Conservation (phyloP, 2,888 invertebrate species). For the Ophion slaviceki region DNA sequence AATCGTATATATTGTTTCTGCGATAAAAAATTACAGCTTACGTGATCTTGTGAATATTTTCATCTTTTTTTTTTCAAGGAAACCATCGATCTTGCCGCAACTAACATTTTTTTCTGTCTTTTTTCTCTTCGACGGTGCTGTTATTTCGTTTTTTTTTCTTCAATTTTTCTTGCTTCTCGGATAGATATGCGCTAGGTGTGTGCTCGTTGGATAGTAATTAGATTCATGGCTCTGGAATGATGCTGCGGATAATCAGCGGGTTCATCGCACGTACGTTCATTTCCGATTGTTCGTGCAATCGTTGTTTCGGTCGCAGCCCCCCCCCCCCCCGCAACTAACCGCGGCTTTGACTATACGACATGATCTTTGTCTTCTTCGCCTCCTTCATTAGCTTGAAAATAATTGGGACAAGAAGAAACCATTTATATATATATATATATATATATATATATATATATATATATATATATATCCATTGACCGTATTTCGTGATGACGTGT, state of each 20-base stretch:
- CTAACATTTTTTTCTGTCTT: constrained; percentile 27
- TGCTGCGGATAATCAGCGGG: constrained; percentile 32
- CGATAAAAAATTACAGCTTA: constrained; percentile 67
- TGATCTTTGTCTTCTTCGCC: neutral
- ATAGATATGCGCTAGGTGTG: constrained; percentile 33
- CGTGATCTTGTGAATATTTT: constrained; percentile 53
- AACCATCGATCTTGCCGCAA: constrained; percentile 43
- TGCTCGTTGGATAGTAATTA: constrained; percentile 42
- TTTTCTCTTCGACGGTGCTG: neutral
- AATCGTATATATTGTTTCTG: constrained; percentile 62
- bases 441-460: neutral
- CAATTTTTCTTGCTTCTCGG: constrained; percentile 5
- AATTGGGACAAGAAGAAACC: constrained; percentile 56
- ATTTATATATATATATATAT: constrained; percentile 27
- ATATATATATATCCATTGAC: constrained; percentile 12
- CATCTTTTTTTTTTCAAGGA: constrained; percentile 4
- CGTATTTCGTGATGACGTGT: constrained; percentile 66
- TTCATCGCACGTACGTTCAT: constrained; percentile 14
- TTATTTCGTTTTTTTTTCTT: neutral
- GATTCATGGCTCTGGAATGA: constrained; percentile 41
- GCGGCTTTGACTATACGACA: constrained; percentile 15
- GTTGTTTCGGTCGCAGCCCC: constrained; percentile 14
- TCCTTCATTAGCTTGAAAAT: constrained; percentile 37
- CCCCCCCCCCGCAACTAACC: neutral
- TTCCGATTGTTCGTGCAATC: constrained; percentile 35